Evolutionary conservation across 2,888 invertebrate genomes (phyloP).

Genomic region (Mythimna pallens): DNA sequence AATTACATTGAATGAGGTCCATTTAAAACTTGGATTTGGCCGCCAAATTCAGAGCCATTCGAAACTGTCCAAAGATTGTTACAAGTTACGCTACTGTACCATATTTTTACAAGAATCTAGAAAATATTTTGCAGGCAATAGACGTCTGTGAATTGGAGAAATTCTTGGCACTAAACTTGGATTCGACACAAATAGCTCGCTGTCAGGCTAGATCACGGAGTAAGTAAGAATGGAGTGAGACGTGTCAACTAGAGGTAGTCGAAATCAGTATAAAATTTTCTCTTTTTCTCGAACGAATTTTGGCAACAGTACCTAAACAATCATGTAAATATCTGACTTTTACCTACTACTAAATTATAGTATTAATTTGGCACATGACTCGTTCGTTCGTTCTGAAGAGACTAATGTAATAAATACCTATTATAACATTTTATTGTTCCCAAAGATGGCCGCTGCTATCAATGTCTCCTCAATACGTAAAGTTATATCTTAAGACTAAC

Average conservation of each 20-base stretch:
- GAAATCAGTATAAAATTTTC: neutral
- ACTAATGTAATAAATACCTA: neutral
- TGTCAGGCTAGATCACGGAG: conserved; percentile 15
- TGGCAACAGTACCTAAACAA: too few relatives aligned
- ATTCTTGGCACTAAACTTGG: conserved; percentile 58
- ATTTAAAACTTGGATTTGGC: conserved; percentile 54
- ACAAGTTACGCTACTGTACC: conserved; percentile 38
- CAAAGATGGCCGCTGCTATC: too few relatives aligned
- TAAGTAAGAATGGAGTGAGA: conserved; percentile 3
- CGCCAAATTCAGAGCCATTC: conserved; percentile 43
- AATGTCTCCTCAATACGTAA: too few relatives aligned
- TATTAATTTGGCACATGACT: neutral
- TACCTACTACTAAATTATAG: too few relatives aligned
- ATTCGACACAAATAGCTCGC: conserved; percentile 48
- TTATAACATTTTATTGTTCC: too few relatives aligned
- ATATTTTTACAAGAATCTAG: conserved; percentile 47
- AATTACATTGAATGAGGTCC: conserved; percentile 57
- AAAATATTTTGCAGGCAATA: conserved; percentile 49
- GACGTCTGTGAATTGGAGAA: conserved; percentile 46
- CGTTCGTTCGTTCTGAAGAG: neutral
- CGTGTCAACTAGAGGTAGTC: neutral
- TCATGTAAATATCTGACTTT: neutral
- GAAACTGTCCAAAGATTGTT: conserved; percentile 42
- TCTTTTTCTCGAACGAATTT: too few relatives aligned
- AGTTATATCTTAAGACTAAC: too few relatives aligned